Evolutionary conservation across 2,797 vertebrate species (phyloP).

Genomic region (Onychomys leucogaster): DNA sequence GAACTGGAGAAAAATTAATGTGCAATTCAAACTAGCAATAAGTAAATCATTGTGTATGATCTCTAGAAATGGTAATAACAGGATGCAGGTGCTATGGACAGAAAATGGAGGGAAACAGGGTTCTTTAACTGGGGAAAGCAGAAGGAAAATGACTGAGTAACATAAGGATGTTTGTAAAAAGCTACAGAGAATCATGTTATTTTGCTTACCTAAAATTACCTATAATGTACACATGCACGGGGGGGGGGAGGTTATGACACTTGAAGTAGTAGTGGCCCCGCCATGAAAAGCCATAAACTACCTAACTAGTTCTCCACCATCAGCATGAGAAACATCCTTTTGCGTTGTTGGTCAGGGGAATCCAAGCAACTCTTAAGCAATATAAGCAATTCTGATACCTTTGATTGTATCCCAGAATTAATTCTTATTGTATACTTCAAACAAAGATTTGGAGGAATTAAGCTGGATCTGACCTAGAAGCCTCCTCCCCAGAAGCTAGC

Average conservation of each 20-base stretch:
- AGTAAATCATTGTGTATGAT: background rate
- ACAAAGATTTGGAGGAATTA: background rate
- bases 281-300: background rate
- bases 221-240: background rate
- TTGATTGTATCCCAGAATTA: background rate
- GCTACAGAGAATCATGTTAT: background rate
- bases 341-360: background rate
- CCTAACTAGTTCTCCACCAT: background rate
- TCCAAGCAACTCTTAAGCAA: background rate
- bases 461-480: background rate
- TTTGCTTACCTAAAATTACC: background rate
- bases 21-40: background rate
- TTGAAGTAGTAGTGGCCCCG: background rate
- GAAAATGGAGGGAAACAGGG: background rate
- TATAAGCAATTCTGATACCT: background rate
- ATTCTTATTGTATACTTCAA: background rate
- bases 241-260: no score
- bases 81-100: background rate
- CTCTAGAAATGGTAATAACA: background rate
- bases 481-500: background rate
- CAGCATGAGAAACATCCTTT: background rate
- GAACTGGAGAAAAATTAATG: background rate
- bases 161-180: background rate
- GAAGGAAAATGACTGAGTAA: background rate
- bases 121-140: background rate